Evolutionary conservation across 2,888 invertebrate genomes (phyloP).

Genomic region (Drosophila kambysellisi): DNA sequence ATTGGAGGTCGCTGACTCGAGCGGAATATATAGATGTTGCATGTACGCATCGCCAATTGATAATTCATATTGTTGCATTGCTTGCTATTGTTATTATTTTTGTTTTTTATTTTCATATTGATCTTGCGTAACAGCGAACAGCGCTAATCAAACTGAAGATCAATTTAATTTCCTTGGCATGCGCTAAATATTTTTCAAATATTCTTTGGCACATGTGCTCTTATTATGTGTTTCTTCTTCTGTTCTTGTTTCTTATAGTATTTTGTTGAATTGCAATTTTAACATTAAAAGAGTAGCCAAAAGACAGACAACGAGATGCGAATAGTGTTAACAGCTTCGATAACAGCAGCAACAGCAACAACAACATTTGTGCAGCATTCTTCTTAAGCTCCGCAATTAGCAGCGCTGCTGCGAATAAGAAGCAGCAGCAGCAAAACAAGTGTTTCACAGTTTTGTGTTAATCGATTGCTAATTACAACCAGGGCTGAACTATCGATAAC

Average conservation of each 20-base stretch:
- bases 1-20: not conserved
- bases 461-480: slow-evolving; percentile 57
- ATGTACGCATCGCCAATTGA: slow-evolving; percentile 23
- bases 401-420: slow-evolving; percentile 1
- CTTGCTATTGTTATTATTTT: not conserved
- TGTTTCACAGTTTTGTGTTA: slow-evolving; percentile 14
- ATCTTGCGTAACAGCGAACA: not conserved
- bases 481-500: slow-evolving; percentile 58
- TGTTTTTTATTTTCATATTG: not conserved
- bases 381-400: not conserved
- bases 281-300: slow-evolving; percentile 2
- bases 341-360: not conserved
- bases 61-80: slow-evolving; percentile 4
- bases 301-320: not conserved
- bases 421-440: not conserved
- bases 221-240: slow-evolving; percentile 2
- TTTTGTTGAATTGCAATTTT: slow-evolving; percentile 15
- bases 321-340: not conserved
- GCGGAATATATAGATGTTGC: not conserved
- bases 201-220: slow-evolving; percentile 5
- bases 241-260: slow-evolving; percentile 17
- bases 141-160: not conserved
- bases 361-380: slow-evolving; percentile 3
- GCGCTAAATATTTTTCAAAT: not conserved
- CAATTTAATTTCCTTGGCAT: not conserved